These are phyloP conservation scores for Lutjanus campechanus DNA, from an alignment of 2,797 vertebrate species.

Conservation along the genomic window DNA sequence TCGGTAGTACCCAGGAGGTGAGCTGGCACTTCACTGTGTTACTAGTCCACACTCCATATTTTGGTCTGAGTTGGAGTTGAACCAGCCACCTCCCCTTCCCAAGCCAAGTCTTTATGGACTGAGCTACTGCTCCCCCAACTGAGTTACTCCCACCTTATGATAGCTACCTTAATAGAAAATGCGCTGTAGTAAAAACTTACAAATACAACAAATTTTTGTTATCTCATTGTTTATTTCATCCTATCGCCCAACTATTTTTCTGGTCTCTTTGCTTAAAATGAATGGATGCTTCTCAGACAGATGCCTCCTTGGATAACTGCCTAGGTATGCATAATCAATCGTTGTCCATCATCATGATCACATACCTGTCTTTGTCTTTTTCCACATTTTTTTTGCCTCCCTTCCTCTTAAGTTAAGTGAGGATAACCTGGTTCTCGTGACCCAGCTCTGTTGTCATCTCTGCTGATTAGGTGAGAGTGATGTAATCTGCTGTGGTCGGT, in stretches of 20 bases:
- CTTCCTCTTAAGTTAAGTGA: neutral
- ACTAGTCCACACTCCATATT: too few species aligned
- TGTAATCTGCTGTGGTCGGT: conserved; percentile 28
- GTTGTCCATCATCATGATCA: conserved; percentile 3
- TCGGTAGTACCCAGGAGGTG: too few species aligned
- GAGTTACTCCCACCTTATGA: too few species aligned
- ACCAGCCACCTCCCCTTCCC: too few species aligned
- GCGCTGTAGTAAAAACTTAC: neutral
- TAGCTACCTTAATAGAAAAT: neutral
- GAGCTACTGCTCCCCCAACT: too few species aligned
- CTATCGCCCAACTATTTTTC: neutral
- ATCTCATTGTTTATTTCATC: neutral
- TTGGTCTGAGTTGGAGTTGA: too few species aligned
- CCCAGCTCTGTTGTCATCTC: conserved; percentile 27
- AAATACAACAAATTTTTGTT: neutral
- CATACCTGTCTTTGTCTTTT: neutral
- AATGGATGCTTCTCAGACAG: neutral
- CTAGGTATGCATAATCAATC: neutral
- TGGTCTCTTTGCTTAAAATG: neutral
- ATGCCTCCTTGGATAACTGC: neutral
- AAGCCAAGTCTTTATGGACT: too few species aligned
- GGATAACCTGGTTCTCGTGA: conserved; percentile 26
- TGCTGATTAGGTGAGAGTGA: conserved; percentile 54
- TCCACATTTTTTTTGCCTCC: neutral
- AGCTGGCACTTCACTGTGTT: too few species aligned